These are phyloP conservation scores for Drosophila repleta DNA, from an alignment of 1,140 invertebrate genomes.

Conservation along the genomic window DNA sequence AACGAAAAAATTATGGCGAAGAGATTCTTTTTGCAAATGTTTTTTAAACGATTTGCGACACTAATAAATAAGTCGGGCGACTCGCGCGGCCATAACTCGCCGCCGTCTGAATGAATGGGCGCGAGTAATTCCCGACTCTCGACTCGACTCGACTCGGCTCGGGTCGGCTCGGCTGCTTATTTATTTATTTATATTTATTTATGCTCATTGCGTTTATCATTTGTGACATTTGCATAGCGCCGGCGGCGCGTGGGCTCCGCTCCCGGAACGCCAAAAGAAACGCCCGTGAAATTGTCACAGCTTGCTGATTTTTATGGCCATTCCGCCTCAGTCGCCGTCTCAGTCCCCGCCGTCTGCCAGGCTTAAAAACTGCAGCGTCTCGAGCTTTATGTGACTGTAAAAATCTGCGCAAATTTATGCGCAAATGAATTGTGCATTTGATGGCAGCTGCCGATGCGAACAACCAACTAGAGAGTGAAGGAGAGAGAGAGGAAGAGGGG, in stretches of 20 bases:
- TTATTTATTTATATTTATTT: constrained; percentile 62
- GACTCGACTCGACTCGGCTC: too few relatives aligned
- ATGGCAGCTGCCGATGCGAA: constrained; percentile 47
- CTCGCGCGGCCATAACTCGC: constrained; percentile 40
- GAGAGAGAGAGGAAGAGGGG: background rate
- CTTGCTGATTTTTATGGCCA: constrained; percentile 63
- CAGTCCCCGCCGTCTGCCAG: constrained; percentile 17
- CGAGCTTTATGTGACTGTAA: constrained; percentile 52
- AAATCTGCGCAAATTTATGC: constrained; percentile 75
- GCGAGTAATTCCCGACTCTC: constrained; percentile 13
- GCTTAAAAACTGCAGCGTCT: constrained; percentile 52
- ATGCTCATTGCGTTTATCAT: constrained; percentile 81
- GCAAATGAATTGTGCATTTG: constrained; percentile 76
- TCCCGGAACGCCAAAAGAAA: constrained; percentile 22
- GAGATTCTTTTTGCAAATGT: constrained; percentile 8
- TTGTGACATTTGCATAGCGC: constrained; percentile 79
- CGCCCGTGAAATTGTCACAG: constrained; percentile 73
- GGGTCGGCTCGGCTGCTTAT: constrained; percentile 42
- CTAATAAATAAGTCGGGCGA: constrained; percentile 71
- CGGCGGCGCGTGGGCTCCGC: constrained; percentile 46
- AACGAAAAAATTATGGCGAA: constrained; percentile 23
- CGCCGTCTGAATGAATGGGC: background rate
- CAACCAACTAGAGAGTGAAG: background rate
- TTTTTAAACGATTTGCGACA: constrained; percentile 75
- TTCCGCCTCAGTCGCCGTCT: background rate